Base-by-base conservation (phyloP, 2,797 vertebrate genomes). In the Coreius guichenoti region DNA sequence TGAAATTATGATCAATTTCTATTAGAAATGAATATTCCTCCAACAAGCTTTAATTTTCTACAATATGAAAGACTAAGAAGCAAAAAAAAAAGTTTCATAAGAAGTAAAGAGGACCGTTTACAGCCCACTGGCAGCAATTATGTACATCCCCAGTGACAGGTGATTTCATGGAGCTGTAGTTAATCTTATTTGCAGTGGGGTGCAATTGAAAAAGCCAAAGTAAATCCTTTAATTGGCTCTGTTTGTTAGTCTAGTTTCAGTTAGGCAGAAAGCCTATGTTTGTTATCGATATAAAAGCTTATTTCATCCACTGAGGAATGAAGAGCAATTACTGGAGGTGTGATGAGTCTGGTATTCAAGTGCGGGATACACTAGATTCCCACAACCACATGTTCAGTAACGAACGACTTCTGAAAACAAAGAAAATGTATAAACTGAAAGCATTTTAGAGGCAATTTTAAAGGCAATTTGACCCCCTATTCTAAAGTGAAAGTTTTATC, bases 131-230 rank as follows among this genome's bases (percentile, higher is more conserved):
- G 69, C 74, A 82, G 75, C 70, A 86, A 88, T 88, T 88, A 80
- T 67, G 75, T 49, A 70, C 54, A 82, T 88, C 74, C 65, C 81
- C 31, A 77, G 82, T 85, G 88, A 86, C 82, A 85, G 82, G 61
- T 81, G 82, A 89, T 88, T 89, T 88, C 75, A 89, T 86, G 82
- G 88, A 84, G 82, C 80, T 78, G 78, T 74, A 83, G 70, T 88
- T 89, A 86, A 89, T 89, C 82, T 89, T 89, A 83, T 88, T 88
- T 88, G 86, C 84, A 54, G 74, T 76, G 14, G 81, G 75, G 84
- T 79, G 78, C 74, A 77, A 70, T 83, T 86, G 85, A 88, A 87
- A 87, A 87, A 89, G 79, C 61, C 75, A 80, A 67, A n/a, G 17
- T 80, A 88, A 88, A 87, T 89, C 82, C 86, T 78, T 84, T 88